Evolutionary conservation across 2,113 vertebrate genomes (phyloP).

Genomic region (Notothenia coriiceps): DNA sequence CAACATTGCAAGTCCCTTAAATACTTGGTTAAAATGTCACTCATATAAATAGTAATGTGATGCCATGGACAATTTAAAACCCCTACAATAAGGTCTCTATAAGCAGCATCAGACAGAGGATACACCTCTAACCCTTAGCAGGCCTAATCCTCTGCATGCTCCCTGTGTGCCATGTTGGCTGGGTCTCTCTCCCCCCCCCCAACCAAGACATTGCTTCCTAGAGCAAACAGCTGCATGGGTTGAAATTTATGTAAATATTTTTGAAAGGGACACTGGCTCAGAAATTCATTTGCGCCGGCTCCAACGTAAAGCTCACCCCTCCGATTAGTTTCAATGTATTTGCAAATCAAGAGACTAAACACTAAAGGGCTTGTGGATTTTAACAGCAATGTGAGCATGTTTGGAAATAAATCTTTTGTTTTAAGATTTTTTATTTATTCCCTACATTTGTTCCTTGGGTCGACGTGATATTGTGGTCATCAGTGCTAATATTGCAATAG

Average conservation of each 20-base stretch:
- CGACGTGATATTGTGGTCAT: constrained; percentile 86
- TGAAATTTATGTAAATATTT: constrained; percentile 99
- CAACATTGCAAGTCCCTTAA: neutral
- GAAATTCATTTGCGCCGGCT: constrained; percentile 96
- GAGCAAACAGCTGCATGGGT: constrained; percentile 98
- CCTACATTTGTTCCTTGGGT: constrained; percentile 36
- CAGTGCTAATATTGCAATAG: constrained; percentile 92
- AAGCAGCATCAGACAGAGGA: constrained; percentile 29
- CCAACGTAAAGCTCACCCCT: constrained; percentile 90
- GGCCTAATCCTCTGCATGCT: constrained; percentile 58
- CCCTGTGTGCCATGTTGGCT: constrained; percentile 59
- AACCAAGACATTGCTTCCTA: constrained; percentile 93
- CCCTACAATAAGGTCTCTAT: neutral
- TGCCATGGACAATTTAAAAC: neutral
- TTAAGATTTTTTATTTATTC: neutral
- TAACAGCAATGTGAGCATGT: constrained; percentile 88
- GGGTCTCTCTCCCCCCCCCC: constrained; percentile 37
- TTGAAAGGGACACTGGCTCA: constrained; percentile 97
- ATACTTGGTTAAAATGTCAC: no score
- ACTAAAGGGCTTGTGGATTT: constrained; percentile 89
- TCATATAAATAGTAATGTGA: no score
- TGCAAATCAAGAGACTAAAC: constrained; percentile 96
- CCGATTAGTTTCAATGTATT: constrained; percentile 99
- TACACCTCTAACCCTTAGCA: constrained; percentile 54
- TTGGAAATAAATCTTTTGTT: neutral